Evolutionary conservation across 1,140 invertebrate genomes (phyloP), one percentile per base, ranked within the genome.

Genomic region (Acromyrmex heyeri): DNA sequence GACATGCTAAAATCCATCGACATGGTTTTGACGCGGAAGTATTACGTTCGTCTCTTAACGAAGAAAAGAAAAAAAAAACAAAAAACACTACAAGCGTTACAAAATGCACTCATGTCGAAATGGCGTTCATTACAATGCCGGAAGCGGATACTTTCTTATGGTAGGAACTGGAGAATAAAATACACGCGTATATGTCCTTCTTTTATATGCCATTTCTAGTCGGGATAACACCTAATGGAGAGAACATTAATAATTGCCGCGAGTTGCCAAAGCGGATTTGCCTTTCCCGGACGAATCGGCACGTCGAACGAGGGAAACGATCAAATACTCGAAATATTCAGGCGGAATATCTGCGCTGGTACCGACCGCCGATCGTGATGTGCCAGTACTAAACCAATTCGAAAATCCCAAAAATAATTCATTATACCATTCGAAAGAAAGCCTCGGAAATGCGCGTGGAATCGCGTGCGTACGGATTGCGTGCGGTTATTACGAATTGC

Each of bases 221-320:
- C n/a, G 34, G 27, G 6, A 85, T 78, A 82, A 73, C 77, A 78
- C 57, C 87, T 91, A 91, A 91, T 91, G 90, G 81, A 89, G 72
- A 89, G 76, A 78, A 82, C 61, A 87, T 91, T 86, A 91, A 91
- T 91, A 87, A 91, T 91, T 91, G 53, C 27, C n/a, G 69, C 59
- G 87, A 87, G 77, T 91, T 89, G 78, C 89, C 64, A 91, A 91
- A 91, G 89, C 87, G 76, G 89, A 91, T 91, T 89, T 89, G 50
- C 77, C 38, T 79, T 44, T 75, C 24, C 64, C 38, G 69, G 53
- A 48, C 64, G 78, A 89, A 73, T 90, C 76, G 62, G 44, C 64
- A 55, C 5, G 48, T 50, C 34, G 7, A 64, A 62, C 12, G 12
- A 6, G 38, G 77, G 27, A 55, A 30, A 38, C 7, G n/a, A 81